Evolutionary conservation across 1,140 invertebrate genomes (phyloP).

Genomic region (Zaprionus taronus): DNA sequence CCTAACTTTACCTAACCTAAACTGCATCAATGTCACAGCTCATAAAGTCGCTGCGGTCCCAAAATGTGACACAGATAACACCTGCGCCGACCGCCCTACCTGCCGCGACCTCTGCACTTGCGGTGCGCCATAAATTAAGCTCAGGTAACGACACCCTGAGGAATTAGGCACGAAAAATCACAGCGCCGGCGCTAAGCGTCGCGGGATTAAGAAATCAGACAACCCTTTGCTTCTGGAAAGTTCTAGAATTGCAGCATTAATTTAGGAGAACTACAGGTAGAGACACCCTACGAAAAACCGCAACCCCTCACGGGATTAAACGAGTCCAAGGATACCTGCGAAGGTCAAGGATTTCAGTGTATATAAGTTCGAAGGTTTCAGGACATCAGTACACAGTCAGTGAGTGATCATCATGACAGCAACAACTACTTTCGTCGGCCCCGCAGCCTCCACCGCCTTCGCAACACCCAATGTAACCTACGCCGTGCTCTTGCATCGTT

Average conservation of each 20-base stretch:
- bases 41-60: background rate
- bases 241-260: too few species aligned
- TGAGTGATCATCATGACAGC: constrained; percentile 50
- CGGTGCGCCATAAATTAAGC: constrained; percentile 8
- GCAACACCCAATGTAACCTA: constrained; percentile 43
- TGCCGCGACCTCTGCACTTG: constrained; percentile 9
- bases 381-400: constrained; percentile 36
- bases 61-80: constrained; percentile 42
- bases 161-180: constrained; percentile 60
- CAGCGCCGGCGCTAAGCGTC: background rate
- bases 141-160: constrained; percentile 46
- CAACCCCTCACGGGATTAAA: background rate
- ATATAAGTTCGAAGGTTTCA: constrained; percentile 11
- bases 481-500: constrained; percentile 65
- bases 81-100: constrained; percentile 19
- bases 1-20: constrained; percentile 65
- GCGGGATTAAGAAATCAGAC: constrained; percentile 5
- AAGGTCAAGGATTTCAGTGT: constrained; percentile 30
- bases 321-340: background rate
- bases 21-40: constrained; percentile 49
- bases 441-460: background rate
- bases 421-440: constrained; percentile 24
- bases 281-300: constrained; percentile 25
- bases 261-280: background rate
- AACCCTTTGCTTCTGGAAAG: too few species aligned